Percentiles rank a stretch among this genome's conserved stretches.
phyloP scores from a whole-genome alignment of 2,797 vertebrate genomes.

The Pelochelys cantorii region DNA sequence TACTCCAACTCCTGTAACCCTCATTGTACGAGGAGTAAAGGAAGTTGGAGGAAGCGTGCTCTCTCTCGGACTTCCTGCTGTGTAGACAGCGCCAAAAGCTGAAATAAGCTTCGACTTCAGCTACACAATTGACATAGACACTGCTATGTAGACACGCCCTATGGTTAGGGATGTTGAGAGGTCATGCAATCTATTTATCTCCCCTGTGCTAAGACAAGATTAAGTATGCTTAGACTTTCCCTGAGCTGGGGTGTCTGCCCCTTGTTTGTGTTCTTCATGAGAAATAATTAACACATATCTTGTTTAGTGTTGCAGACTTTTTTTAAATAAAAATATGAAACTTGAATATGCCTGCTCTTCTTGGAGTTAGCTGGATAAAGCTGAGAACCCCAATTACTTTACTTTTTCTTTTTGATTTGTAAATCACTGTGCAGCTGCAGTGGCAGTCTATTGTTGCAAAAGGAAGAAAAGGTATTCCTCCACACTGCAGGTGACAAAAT shows the following conservation, averaged over 20 bases:
- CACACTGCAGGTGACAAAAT: background rate
- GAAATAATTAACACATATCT: background rate
- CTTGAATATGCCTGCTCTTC: background rate
- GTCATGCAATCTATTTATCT: background rate
- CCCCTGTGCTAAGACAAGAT: background rate
- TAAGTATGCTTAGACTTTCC: background rate
- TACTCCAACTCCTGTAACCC: too few relatives aligned
- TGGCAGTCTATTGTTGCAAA: background rate
- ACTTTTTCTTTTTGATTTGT: background rate
- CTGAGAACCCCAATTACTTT: background rate
- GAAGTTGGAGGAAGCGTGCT: too few relatives aligned
- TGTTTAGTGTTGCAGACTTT: background rate
- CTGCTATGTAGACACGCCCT: too few relatives aligned
- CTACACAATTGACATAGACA: too few relatives aligned
- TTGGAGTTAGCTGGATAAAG: background rate
- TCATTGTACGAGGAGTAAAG: too few relatives aligned
- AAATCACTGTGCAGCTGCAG: background rate
- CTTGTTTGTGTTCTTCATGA: background rate
- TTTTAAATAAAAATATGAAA: background rate
- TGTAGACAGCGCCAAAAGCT: too few relatives aligned
- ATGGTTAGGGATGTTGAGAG: background rate
- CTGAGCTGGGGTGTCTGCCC: background rate
- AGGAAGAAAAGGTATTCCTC: background rate
- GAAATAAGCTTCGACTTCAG: too few relatives aligned
- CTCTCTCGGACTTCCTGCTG: too few relatives aligned